Percentiles rank a stretch among this genome's conserved stretches.
Evolutionary conservation across 2,113 vertebrate species (phyloP).

Genomic region (Dasypus novemcinctus): DNA sequence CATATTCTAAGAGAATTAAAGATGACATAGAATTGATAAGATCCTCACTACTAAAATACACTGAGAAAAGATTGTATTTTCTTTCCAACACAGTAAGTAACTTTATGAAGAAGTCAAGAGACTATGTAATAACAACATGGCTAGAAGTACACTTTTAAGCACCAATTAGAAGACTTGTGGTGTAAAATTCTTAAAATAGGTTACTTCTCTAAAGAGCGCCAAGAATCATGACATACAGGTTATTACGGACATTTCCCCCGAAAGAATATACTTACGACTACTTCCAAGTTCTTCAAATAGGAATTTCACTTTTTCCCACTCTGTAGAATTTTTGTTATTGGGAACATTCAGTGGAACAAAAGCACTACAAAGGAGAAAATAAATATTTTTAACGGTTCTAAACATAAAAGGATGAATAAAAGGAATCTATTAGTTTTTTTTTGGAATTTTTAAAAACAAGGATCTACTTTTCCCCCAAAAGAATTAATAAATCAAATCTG

Average conservation of each 20-base stretch:
- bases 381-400: neutral
- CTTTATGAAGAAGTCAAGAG: neutral
- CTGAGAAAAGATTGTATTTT: neutral
- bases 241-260: neutral
- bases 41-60: slow-evolving; percentile 14
- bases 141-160: neutral
- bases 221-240: neutral
- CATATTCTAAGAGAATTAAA: slow-evolving; percentile 15
- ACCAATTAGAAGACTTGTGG: neutral
- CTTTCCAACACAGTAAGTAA: neutral
- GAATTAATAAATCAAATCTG: neutral
- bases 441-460: neutral
- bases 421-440: slow-evolving; percentile 13
- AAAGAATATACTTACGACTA: slow-evolving; percentile 90
- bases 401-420: neutral
- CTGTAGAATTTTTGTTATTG: slow-evolving; percentile 91
- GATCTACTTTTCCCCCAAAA: neutral
- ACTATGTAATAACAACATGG: neutral
- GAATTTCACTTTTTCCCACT: slow-evolving; percentile 96
- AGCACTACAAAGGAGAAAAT: slow-evolving; percentile 83
- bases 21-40: neutral
- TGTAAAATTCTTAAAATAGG: neutral
- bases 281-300: slow-evolving; percentile 97
- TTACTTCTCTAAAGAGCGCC: neutral
- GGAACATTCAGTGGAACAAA: slow-evolving; percentile 93